Evolutionary conservation across 2,888 invertebrate species (phyloP), one percentile per base, ranked within the genome.

Genomic region (Pachymerium ferrugineum): DNA sequence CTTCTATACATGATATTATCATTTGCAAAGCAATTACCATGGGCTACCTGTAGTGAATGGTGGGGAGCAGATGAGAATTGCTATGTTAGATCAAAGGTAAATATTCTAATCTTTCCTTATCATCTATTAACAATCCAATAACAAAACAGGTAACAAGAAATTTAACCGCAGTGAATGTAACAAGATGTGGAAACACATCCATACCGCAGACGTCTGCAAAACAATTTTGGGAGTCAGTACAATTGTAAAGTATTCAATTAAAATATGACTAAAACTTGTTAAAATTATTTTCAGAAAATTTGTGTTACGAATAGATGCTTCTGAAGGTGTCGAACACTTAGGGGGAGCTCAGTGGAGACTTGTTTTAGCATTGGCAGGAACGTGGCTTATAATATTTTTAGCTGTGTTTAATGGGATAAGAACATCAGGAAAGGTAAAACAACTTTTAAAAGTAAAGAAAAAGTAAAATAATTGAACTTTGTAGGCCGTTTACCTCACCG

Each of bases 381-480:
- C 80, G 25, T 81, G 81, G 81, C 72, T 79, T 67, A 76, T 80
- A 25, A 79, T 80, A 4, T 80, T 80, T 76, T 75, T 80, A 3
- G 80, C 80, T 70, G 77, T 81, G 19, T 78, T 80, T 76, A 81
- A 80, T 74, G 81, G 81, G 14, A 78, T 81, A 73, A 80, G 80
- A 75, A 79, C 80, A 1, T 79, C 80, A 0, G 81, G 81, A 72
- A 81, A 81, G 76, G 81, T 80, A 71, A 71, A 75, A 68, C 19
- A 19, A 35, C 8, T 25, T 14, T 22, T 16, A 4, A 31, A 3
- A 22, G 16, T 22, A 14, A 2, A 28, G 19, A 30, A 28, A 6
- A n/a, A n/a, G 0, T 6, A 29, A 28, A 8, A 30, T 72, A 22
- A 72, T 29, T 71, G 10, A 29, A 8, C 22, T 14, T 73, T 74